Evolutionary conservation across 2,113 vertebrate genomes (phyloP).

Genomic region (Marcusenius ussheri): DNA sequence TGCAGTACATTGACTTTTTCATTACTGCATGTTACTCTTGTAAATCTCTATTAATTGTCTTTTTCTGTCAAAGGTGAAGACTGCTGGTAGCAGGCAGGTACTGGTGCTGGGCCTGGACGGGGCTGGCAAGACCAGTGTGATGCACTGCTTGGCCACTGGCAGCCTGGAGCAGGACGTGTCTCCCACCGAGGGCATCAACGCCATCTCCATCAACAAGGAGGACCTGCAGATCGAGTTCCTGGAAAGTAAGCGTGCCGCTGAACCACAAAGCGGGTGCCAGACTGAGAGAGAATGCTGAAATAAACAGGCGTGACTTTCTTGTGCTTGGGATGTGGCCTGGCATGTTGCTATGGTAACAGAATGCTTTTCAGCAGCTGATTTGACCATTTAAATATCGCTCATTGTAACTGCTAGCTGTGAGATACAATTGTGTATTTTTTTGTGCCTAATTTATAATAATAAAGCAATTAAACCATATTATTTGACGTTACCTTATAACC

Average conservation of each 20-base stretch:
- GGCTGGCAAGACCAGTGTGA: conserved; percentile 84
- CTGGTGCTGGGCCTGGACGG: conserved; percentile 86
- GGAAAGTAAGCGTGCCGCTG: conserved; percentile 65
- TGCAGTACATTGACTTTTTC: neutral
- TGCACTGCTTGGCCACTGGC: conserved; percentile 70
- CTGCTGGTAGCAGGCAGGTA: conserved; percentile 59
- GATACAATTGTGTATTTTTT: neutral
- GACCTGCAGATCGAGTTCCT: conserved; percentile 75
- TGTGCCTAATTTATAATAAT: neutral
- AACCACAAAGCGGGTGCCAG: neutral
- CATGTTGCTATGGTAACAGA: neutral
- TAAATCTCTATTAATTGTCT: conserved; percentile 4
- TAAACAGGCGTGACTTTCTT: neutral
- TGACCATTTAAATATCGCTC: neutral
- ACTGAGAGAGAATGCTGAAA: neutral
- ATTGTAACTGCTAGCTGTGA: neutral
- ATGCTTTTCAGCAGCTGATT: neutral
- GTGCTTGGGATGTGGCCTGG: neutral
- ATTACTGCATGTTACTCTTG: neutral
- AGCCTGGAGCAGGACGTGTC: conserved; percentile 58
- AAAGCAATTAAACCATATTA: neutral
- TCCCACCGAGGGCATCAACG: conserved; percentile 78
- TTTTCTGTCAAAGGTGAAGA: conserved; percentile 47
- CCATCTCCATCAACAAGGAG: conserved; percentile 70
- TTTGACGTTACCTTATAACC: neutral